phyloP scores from a whole-genome alignment of 2,113 vertebrate genomes.

The Budorcas taxicolor region DNA sequence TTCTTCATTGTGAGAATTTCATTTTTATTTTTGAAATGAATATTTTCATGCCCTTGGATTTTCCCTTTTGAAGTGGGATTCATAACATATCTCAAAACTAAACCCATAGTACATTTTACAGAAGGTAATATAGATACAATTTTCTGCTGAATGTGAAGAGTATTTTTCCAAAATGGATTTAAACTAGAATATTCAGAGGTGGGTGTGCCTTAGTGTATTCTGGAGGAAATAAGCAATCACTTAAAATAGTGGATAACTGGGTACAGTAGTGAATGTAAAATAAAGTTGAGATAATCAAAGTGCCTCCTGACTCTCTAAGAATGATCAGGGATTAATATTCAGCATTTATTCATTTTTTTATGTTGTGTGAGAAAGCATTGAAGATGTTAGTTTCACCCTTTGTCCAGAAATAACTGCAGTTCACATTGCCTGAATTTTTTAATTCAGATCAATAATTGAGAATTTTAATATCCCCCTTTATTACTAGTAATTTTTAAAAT shows the following conservation, averaged over 20 bases:
- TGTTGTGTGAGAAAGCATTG: not conserved
- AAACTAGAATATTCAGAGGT: not conserved
- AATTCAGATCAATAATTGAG: not conserved
- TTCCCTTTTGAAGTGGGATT: slow-evolving; percentile 3
- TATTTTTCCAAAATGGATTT: slow-evolving; percentile 21
- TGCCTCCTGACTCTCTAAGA: not conserved
- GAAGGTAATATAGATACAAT: slow-evolving; percentile 2
- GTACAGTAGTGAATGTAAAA: not conserved
- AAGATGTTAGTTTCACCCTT: not conserved
- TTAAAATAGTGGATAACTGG: not conserved
- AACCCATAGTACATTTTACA: not conserved
- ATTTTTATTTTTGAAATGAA: slow-evolving; percentile 48
- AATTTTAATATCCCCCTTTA: not conserved
- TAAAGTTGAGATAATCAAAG: not conserved
- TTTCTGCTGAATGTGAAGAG: not conserved
- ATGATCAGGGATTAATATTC: not conserved
- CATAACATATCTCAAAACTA: slow-evolving; percentile 9
- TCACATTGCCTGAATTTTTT: not conserved
- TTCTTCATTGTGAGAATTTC: slow-evolving; percentile 40
- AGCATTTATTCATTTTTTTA: not conserved
- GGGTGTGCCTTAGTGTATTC: not conserved
- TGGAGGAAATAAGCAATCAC: not conserved
- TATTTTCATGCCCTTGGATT: not conserved
- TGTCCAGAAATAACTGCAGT: not conserved
- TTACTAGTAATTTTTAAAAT: not conserved